phyloP scores from a whole-genome alignment of 2,113 vertebrate genomes.

The Hippocampus barbouri region DNA sequence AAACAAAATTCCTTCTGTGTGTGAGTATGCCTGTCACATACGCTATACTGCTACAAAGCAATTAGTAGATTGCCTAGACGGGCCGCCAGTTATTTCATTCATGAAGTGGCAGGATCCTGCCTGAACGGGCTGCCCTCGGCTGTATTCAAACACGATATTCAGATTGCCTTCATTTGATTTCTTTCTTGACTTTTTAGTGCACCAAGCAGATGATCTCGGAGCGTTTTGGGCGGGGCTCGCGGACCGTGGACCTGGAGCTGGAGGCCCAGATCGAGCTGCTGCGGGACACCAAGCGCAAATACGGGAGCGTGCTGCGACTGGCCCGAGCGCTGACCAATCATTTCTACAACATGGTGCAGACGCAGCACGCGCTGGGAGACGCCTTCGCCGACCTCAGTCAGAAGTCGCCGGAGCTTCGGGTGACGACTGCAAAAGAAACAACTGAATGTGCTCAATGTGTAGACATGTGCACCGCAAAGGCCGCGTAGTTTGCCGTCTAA shows the following conservation, averaged over 20 bases:
- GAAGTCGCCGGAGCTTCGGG: conserved; percentile 96
- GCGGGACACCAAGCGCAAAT: conserved; percentile 93
- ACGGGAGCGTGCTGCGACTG: conserved; percentile 85
- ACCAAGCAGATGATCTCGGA: conserved; percentile 94
- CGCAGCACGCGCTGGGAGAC: conserved; percentile 91
- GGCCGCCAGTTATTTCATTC: not conserved
- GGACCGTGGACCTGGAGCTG: conserved; percentile 93
- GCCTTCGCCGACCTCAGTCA: conserved; percentile 97
- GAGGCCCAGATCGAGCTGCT: conserved; percentile 94
- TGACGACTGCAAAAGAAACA: conserved; percentile 29
- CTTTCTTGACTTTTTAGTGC: conserved; percentile 69
- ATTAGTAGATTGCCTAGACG: too few species aligned
- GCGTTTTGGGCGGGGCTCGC: conserved; percentile 89
- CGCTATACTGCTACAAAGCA: too few species aligned
- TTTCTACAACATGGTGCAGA: conserved; percentile 97
- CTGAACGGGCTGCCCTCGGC: too few species aligned
- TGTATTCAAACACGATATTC: too few species aligned
- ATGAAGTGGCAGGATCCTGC: too few species aligned
- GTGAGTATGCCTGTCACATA: too few species aligned
- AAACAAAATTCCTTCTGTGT: too few species aligned
- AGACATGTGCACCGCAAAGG: too few species aligned
- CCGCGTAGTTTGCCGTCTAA: too few species aligned
- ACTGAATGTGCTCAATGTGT: too few species aligned
- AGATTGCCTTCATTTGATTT: not conserved
- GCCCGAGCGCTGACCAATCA: conserved; percentile 87